These are phyloP conservation scores for Mustela lutreola DNA, from an alignment of 2,113 vertebrate genomes.

Conservation along the genomic window DNA sequence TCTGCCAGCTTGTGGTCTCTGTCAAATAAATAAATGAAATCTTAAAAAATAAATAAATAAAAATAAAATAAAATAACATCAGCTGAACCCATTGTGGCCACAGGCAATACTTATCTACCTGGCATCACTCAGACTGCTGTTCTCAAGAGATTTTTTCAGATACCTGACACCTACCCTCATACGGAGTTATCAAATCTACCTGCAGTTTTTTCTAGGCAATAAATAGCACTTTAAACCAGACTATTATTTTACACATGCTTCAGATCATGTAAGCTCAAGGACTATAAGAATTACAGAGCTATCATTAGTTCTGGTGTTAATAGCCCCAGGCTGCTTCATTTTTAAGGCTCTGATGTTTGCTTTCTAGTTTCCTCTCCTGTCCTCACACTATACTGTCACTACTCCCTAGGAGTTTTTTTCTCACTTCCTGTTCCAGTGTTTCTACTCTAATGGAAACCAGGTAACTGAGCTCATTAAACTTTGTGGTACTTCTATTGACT, in stretches of 20 bases:
- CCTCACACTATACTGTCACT: not conserved
- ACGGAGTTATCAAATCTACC: not conserved
- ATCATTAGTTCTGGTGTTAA: not conserved
- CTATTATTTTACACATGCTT: not conserved
- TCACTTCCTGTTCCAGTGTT: conserved; percentile 27
- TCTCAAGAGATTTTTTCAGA: not conserved
- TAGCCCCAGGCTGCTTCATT: not conserved
- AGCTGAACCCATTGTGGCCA: not conserved
- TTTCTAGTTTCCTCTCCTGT: not conserved
- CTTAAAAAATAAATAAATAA: no score
- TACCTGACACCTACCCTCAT: not conserved
- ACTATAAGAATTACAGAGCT: not conserved
- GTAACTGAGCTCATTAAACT: not conserved
- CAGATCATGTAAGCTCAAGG: not conserved
- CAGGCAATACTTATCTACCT: not conserved
- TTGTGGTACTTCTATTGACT: not conserved
- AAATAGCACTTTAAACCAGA: not conserved
- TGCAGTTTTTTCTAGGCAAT: not conserved
- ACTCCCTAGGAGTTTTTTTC: not conserved
- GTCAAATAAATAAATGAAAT: no score
- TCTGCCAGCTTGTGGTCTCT: no score
- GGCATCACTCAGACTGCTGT: not conserved
- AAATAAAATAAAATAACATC: not conserved
- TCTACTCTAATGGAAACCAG: conserved; percentile 43
- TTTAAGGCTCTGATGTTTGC: not conserved